Percentiles rank a stretch among this genome's conserved stretches.
phyloP scores from a whole-genome alignment of 2,113 vertebrate genomes.

The Aegotheles bennettii region DNA sequence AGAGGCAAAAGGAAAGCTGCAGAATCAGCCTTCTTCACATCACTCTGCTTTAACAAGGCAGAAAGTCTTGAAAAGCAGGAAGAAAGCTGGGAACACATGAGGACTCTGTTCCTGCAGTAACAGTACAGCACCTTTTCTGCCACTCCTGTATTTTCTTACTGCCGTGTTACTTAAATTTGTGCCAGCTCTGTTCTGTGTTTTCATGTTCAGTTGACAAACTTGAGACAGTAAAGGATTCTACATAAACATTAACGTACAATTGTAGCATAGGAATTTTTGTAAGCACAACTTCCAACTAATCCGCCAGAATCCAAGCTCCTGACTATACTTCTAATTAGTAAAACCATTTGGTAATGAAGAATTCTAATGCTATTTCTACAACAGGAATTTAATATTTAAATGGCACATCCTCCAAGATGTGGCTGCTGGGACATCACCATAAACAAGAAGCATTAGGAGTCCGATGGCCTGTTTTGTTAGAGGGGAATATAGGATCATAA shows the following conservation, averaged over 20 bases:
- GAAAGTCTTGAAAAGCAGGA: background rate
- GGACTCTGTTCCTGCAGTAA: background rate
- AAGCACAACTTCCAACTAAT: background rate
- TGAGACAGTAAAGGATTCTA: background rate
- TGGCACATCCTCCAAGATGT: background rate
- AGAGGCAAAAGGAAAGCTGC: background rate
- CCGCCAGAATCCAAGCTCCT: background rate
- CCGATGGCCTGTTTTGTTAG: background rate
- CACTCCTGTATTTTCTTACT: background rate
- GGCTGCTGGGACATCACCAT: background rate
- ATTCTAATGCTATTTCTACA: background rate
- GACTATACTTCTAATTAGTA: background rate
- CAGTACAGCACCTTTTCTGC: background rate
- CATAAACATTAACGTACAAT: background rate
- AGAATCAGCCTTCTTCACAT: background rate
- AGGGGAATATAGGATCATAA: background rate
- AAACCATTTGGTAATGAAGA: background rate
- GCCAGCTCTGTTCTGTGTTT: background rate
- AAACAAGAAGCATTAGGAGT: background rate
- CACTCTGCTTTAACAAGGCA: background rate
- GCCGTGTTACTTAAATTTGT: background rate
- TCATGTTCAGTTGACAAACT: background rate
- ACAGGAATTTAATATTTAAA: background rate
- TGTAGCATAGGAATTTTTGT: background rate
- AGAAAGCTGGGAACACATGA: background rate